Conservation (phyloP, 1,140 invertebrate species). For the Pollicipes pollicipes region DNA sequence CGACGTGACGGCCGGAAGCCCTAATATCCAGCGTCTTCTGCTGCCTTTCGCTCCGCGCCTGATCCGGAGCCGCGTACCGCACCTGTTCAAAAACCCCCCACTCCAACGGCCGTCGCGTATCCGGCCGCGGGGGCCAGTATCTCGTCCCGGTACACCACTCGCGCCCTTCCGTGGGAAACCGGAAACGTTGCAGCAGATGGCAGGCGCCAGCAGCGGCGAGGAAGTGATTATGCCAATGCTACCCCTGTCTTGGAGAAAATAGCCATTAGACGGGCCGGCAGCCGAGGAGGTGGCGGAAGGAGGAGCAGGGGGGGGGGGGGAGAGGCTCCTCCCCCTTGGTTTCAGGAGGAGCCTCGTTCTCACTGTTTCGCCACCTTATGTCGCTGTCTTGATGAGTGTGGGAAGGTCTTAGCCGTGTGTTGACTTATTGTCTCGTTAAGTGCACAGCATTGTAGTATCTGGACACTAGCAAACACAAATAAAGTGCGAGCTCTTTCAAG, state of each 20-base stretch:
- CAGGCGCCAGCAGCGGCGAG: neutral
- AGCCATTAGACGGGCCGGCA: neutral
- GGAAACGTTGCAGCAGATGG: neutral
- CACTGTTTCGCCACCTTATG: too few species aligned
- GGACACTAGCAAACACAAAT: too few species aligned
- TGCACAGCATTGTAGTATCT: too few species aligned
- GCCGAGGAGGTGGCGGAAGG: neutral
- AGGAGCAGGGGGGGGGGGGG: too few species aligned
- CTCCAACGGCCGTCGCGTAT: neutral
- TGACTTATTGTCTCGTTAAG: too few species aligned
- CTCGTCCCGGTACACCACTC: neutral
- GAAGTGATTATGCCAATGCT: neutral
- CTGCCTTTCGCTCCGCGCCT: too few species aligned
- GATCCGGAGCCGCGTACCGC: neutral
- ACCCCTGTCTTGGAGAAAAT: neutral
- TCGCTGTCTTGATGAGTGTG: too few species aligned
- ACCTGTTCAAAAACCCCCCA: neutral
- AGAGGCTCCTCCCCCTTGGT: too few species aligned
- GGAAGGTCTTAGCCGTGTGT: too few species aligned
- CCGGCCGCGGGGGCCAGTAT: neutral
- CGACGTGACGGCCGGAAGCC: neutral
- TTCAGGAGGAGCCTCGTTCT: too few species aligned
- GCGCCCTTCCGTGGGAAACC: neutral
- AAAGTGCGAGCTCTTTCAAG: too few species aligned
- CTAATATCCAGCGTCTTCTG: neutral